Evolutionary conservation across 1,140 invertebrate genomes (phyloP), one percentile per base, ranked within the genome.

Genomic region (Drosophila sulfurigaster): DNA sequence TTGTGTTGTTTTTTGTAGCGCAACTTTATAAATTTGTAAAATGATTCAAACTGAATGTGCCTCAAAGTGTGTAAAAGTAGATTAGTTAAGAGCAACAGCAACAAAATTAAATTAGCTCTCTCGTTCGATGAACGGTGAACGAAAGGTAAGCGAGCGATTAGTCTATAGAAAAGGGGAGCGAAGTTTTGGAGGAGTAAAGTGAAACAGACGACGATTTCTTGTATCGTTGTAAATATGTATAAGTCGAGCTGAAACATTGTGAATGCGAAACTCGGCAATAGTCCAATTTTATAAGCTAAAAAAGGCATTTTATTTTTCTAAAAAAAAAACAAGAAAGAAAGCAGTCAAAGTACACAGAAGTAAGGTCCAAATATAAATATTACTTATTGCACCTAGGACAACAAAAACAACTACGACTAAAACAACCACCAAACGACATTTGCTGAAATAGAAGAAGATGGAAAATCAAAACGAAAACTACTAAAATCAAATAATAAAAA

Each of bases 21-120:
- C 28, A 82, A 87, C 64, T 82, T 87, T 79, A 79, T 87, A 82
- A 87, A 87, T 82, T 82, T 87, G 54, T 88, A 88, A 88, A 68
- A 67, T 73, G 69, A 80, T 88, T 83, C 59, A 89, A 86, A 89
- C 86, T 89, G 86, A 89, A 90, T 89, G 86, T 89, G 86, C 86
- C 86, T 89, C 86, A 89, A 73, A 71, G 66, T 88, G 70, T 65
- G 78, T 82, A 76, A 45, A 72, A 70, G 75, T 78, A 67, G 59
- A 70, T 75, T 80, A 71, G 65, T 68, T 86, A 81, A 54, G 67
- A 45, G 65, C 59, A 35, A 48, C 25, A 56, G 35, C 35, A 68
- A 52, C 20, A 43, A 8, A 20, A 20, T 41, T 7, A n/a, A 32
- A 52, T 20, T 13, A 58, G 63, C 4, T 13, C 4, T 13, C 4